Evolutionary conservation across 1,140 invertebrate species (phyloP).

Genomic region (Polypedilum pembai): DNA sequence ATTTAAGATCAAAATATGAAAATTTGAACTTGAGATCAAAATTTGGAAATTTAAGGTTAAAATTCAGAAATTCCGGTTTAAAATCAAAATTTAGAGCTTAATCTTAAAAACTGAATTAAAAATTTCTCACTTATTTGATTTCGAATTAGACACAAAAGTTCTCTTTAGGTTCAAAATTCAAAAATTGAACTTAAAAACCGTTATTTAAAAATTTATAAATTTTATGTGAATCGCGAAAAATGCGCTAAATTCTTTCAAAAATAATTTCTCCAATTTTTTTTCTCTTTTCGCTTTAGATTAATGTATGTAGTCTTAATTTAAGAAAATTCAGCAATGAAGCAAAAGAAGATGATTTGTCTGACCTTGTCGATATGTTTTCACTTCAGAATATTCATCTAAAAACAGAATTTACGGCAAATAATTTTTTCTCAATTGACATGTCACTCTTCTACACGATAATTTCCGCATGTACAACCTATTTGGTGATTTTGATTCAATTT

Average conservation of each 20-base stretch:
- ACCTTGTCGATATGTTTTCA: constrained; percentile 5
- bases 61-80: too few relatives aligned
- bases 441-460: neutral
- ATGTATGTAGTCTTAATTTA: neutral
- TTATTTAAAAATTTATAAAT: too few relatives aligned
- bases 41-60: too few relatives aligned
- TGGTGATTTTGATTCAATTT: constrained; percentile 24
- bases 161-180: too few relatives aligned
- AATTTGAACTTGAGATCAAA: too few relatives aligned
- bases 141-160: too few relatives aligned
- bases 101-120: too few relatives aligned
- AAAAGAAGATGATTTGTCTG: neutral
- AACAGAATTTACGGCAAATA: constrained; percentile 22
- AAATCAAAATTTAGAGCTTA: too few relatives aligned
- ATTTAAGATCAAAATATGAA: too few relatives aligned
- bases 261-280: neutral
- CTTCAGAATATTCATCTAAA: constrained; percentile 11
- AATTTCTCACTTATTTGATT: too few relatives aligned
- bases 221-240: too few relatives aligned
- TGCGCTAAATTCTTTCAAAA: neutral
- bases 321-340: neutral
- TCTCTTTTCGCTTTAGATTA: neutral
- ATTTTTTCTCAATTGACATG: constrained; percentile 21
- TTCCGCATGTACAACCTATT: constrained; percentile 22
- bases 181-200: too few relatives aligned